These are phyloP conservation scores for Bungarus multicinctus DNA, from an alignment of 2,113 vertebrate genomes.

Conservation along the genomic window DNA sequence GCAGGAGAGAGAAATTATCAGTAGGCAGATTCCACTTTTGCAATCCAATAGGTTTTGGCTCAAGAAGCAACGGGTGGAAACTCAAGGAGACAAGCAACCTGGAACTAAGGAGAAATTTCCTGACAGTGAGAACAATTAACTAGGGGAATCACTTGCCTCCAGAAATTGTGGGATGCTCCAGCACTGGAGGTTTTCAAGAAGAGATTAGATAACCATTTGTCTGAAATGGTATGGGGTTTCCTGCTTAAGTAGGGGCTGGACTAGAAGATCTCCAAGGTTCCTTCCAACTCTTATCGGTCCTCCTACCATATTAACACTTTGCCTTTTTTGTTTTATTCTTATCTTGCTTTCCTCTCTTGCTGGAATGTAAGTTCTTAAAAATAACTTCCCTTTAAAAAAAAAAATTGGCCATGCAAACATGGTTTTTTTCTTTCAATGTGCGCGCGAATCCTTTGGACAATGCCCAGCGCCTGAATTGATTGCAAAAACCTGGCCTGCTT, in stretches of 20 bases:
- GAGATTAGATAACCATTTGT: not conserved
- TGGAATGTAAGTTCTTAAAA: not conserved
- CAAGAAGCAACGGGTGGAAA: not conserved
- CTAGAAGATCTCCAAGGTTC: not conserved
- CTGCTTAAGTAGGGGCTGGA: not conserved
- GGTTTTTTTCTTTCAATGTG: not conserved
- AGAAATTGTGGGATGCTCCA: not conserved
- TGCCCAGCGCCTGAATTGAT: not conserved
- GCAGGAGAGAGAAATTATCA: not conserved
- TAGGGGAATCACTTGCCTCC: accelerated
- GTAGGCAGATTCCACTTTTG: not conserved
- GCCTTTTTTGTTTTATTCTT: not conserved
- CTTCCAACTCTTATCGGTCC: not conserved
- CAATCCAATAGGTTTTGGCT: not conserved
- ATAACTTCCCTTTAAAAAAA: not conserved
- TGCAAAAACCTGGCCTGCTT: not conserved
- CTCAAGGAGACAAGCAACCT: not conserved
- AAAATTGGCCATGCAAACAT: not conserved
- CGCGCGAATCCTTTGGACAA: not conserved
- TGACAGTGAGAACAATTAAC: not conserved
- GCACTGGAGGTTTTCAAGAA: not conserved
- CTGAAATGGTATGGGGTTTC: not conserved
- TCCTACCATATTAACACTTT: not conserved
- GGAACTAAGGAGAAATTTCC: not conserved
- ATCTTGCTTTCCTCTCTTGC: not conserved